Evolutionary conservation across 2,113 vertebrate genomes (phyloP).

Genomic region (Upupa epops): DNA sequence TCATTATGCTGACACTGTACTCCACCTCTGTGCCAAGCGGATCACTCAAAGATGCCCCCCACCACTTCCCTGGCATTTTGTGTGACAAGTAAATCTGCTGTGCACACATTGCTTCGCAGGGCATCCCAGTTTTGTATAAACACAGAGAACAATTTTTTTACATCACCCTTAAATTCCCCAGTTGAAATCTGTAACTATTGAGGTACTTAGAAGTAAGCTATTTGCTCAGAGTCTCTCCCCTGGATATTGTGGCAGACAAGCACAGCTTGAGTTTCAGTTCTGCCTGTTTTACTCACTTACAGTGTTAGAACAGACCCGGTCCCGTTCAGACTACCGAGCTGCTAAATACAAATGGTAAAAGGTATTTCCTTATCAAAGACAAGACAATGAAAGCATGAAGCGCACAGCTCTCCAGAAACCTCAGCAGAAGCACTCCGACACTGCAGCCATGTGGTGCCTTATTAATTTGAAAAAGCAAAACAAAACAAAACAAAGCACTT

Average conservation of each 20-base stretch:
- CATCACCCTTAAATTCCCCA: slow-evolving; percentile 17
- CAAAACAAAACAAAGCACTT: neutral
- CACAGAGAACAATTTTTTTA: neutral
- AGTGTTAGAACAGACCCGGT: neutral
- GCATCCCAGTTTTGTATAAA: slow-evolving; percentile 22
- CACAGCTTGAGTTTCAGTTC: neutral
- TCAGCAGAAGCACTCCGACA: neutral
- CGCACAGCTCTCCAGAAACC: neutral
- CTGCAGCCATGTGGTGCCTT: neutral
- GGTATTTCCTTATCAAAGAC: neutral
- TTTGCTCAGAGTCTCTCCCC: neutral
- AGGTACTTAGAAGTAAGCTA: neutral
- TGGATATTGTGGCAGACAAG: neutral
- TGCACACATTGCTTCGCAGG: slow-evolving; percentile 37
- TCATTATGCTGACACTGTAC: slow-evolving; percentile 66
- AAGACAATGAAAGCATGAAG: slow-evolving; percentile 1
- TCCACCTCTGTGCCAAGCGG: slow-evolving; percentile 66
- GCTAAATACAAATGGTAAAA: neutral
- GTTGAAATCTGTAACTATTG: neutral
- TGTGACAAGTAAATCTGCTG: slow-evolving; percentile 65
- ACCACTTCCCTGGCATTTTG: slow-evolving; percentile 59
- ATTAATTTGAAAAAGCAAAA: neutral
- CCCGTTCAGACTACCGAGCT: neutral
- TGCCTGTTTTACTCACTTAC: neutral
- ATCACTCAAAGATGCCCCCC: slow-evolving; percentile 66